Evolutionary conservation across 2,113 vertebrate species (phyloP).

Genomic region (Planiliza haematocheilus): DNA sequence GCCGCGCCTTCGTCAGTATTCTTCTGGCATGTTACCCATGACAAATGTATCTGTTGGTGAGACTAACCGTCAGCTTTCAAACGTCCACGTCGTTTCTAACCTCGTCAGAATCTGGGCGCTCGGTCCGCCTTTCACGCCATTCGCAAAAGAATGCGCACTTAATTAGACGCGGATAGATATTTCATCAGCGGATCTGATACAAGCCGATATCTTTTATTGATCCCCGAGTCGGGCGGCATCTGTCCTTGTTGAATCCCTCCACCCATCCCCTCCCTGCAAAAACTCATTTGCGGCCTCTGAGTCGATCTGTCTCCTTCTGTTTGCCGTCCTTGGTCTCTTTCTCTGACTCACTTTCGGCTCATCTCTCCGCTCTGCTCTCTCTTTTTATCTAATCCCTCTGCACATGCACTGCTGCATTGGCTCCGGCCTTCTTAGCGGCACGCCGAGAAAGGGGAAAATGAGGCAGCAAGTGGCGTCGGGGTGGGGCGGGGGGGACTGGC

Average conservation of each 20-base stretch:
- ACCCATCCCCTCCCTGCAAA: slow-evolving; percentile 23
- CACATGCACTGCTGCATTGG: slow-evolving; percentile 72
- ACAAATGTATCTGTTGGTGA: neutral
- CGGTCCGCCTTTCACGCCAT: neutral
- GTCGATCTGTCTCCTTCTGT: slow-evolving; percentile 62
- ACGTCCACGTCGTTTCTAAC: neutral
- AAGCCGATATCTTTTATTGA: slow-evolving; percentile 12
- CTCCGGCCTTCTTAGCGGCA: slow-evolving; percentile 56
- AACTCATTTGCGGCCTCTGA: slow-evolving; percentile 62
- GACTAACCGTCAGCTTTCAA: neutral
- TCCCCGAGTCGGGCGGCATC: slow-evolving; percentile 25
- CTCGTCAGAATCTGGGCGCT: too few relatives aligned
- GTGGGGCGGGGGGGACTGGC: neutral
- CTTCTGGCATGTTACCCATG: neutral
- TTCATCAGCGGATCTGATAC: slow-evolving; percentile 9
- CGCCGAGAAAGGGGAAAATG: neutral
- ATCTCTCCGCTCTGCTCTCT: slow-evolving; percentile 39
- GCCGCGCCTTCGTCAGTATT: neutral
- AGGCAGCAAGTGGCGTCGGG: slow-evolving; percentile 19
- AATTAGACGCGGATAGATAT: slow-evolving; percentile 2
- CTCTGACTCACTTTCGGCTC: slow-evolving; percentile 62
- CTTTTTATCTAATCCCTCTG: slow-evolving; percentile 71
- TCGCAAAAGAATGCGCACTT: neutral
- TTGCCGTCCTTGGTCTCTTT: slow-evolving; percentile 64
- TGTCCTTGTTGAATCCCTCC: slow-evolving; percentile 44